These are phyloP conservation scores for Limnephilus rhombicus DNA, from an alignment of 2,888 invertebrate species.

Conservation along the genomic window DNA sequence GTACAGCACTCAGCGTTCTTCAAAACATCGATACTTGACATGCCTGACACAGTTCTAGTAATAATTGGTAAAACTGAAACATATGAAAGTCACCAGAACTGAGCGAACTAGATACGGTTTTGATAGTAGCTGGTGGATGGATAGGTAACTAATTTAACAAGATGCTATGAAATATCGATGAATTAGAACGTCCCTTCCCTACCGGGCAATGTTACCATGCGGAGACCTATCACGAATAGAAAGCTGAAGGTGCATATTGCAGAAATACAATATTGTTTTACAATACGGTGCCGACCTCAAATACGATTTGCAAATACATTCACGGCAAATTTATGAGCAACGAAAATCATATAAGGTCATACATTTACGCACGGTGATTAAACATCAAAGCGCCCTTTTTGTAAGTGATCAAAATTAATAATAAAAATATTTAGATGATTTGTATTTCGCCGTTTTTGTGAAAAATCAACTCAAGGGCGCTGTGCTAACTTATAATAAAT, in stretches of 20 bases:
- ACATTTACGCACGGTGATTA: neutral
- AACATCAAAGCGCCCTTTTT: neutral
- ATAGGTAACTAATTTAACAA: neutral
- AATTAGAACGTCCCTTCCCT: neutral
- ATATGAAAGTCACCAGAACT: neutral
- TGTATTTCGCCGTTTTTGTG: no score
- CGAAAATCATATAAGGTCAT: constrained; percentile 22
- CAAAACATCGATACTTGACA: neutral
- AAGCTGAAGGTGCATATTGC: constrained; percentile 33
- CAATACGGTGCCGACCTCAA: constrained; percentile 31
- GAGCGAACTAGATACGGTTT: neutral
- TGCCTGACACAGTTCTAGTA: neutral
- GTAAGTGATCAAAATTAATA: no score
- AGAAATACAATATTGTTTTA: constrained; percentile 27
- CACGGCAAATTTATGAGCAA: constrained; percentile 3
- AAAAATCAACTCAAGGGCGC: no score
- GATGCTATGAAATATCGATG: neutral
- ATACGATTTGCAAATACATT: constrained; percentile 24
- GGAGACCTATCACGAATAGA: constrained; percentile 47
- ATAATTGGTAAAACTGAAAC: neutral
- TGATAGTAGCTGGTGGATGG: neutral
- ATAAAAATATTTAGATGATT: no score
- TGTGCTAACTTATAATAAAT: no score
- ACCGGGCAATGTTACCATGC: neutral
- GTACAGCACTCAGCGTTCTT: neutral